Evolutionary conservation across 2,113 vertebrate species (phyloP).

Genomic region (Galeopterus variegatus): DNA sequence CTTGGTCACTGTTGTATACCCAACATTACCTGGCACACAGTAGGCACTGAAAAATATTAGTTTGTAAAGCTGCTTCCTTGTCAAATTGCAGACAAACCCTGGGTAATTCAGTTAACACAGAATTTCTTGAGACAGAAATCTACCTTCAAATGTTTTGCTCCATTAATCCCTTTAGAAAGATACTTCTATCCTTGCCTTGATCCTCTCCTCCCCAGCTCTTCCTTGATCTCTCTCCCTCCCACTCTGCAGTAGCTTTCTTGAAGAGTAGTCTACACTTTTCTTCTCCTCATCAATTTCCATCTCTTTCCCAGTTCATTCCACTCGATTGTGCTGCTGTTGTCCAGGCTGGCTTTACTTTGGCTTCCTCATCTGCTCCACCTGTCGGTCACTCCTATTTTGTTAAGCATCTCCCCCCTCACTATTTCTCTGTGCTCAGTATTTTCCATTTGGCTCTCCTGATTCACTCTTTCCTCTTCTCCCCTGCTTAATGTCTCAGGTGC

Average conservation of each 20-base stretch:
- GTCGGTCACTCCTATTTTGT: too few relatives aligned
- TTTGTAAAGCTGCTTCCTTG: background rate
- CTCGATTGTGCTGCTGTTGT: fast-evolving
- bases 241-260: background rate
- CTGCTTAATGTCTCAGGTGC: fast-evolving
- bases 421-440: too few relatives aligned
- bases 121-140: background rate
- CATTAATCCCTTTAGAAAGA: background rate
- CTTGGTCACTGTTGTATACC: background rate
- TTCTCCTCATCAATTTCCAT: background rate
- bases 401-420: too few relatives aligned
- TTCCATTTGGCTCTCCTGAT: background rate
- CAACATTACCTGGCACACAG: background rate
- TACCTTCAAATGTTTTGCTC: background rate
- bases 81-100: background rate
- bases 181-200: fast-evolving
- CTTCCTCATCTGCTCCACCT: background rate
- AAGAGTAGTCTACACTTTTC: background rate
- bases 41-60: background rate
- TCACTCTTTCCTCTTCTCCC: too few relatives aligned
- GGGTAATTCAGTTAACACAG: background rate
- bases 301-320: background rate
- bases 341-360: fast-evolving
- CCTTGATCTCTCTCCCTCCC: too few relatives aligned
- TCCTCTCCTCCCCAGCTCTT: too few relatives aligned